phyloP scores from a whole-genome alignment of 1,140 invertebrate genomes.

The Diorhabda carinulata region DNA sequence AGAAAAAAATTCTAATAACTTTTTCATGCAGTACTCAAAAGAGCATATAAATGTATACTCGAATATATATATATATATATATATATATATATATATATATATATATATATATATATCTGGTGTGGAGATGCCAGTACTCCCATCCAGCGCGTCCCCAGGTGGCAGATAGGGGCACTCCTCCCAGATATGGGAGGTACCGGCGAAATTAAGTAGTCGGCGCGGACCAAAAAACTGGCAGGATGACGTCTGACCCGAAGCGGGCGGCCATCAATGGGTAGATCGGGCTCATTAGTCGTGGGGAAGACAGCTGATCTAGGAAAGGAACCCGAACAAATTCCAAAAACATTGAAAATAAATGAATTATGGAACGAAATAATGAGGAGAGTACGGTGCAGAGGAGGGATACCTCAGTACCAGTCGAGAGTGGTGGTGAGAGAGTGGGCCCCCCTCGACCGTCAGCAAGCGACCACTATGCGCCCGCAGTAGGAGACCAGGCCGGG shows the following conservation, averaged over 20 bases:
- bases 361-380: neutral
- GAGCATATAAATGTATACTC: no score
- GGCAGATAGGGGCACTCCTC: neutral
- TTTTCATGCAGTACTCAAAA: no score
- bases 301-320: neutral
- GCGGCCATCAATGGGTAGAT: no score
- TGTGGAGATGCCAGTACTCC: no score
- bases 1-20: no score
- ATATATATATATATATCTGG: no score
- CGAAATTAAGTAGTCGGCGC: neutral
- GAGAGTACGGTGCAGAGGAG: constrained; percentile 22
- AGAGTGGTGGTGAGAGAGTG: constrained; percentile 9
- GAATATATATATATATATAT: no score
- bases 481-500: neutral
- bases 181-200: neutral
- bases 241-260: neutral
- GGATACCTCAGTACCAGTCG: constrained; percentile 26
- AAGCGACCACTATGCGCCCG: constrained; percentile 14
- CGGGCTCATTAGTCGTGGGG: neutral
- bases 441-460: neutral
- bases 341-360: neutral
- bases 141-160: no score
- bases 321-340: neutral
- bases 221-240: neutral
- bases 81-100: no score